Percentiles rank a stretch among this genome's conserved stretches.
Evolutionary conservation across 2,797 vertebrate species (phyloP).

Genomic region (Carcharodon carcharias): DNA sequence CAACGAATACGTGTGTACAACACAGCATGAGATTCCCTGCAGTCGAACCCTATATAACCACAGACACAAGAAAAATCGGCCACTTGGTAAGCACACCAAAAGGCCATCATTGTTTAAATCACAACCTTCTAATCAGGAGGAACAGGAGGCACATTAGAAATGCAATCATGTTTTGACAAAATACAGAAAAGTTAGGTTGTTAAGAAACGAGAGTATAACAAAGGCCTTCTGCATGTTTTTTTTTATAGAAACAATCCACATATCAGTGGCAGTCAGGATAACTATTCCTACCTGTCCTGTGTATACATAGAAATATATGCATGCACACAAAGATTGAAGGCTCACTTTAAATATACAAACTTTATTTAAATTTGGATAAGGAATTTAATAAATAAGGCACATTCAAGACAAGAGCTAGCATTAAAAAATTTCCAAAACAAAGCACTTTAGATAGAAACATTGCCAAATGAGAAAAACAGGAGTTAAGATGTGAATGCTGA

Average conservation of each 20-base stretch:
- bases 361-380: constrained; percentile 28
- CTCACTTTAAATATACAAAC: constrained; percentile 4
- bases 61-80: not conserved
- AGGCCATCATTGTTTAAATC: not conserved
- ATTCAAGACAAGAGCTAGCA: not conserved
- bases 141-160: not conserved
- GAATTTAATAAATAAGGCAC: constrained; percentile 36
- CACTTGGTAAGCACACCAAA: not conserved
- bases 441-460: not conserved
- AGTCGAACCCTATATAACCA: not conserved
- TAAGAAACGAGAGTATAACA: not conserved
- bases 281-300: not conserved
- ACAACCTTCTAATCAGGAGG: not conserved
- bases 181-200: not conserved
- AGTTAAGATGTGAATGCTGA: not conserved
- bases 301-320: not conserved
- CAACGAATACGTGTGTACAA: not conserved
- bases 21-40: not conserved
- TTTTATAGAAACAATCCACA: not conserved
- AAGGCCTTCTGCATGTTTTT: not conserved
- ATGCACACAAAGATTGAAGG: not conserved
- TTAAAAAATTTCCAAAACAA: not conserved
- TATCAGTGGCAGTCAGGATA: not conserved
- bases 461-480: not conserved
- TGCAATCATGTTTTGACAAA: not conserved